Conservation (phyloP, 2,797 vertebrate genomes). For the Sparidentex hasta region DNA sequence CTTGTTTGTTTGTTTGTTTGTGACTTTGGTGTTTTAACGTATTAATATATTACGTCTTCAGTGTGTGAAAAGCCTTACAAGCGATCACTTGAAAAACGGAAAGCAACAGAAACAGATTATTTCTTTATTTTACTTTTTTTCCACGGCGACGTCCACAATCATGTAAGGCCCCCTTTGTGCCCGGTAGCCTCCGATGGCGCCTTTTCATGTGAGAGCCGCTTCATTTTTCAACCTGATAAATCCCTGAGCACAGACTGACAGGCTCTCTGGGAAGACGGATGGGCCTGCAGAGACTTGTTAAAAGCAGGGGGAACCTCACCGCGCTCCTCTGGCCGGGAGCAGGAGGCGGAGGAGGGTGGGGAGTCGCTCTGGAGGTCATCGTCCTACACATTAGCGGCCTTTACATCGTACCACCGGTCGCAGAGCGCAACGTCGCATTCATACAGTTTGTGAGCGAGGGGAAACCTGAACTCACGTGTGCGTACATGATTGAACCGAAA, state of each 20-base stretch:
- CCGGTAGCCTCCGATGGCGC: conserved; percentile 37
- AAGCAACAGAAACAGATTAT: not conserved
- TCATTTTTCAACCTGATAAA: conserved; percentile 70
- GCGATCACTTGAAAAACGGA: not conserved
- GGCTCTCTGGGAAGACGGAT: conserved; percentile 72
- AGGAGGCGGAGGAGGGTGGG: not conserved
- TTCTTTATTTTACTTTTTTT: too few relatives aligned
- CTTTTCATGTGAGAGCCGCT: conserved; percentile 54
- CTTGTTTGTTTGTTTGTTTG: too few relatives aligned
- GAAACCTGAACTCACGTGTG: conserved; percentile 41
- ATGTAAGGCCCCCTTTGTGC: conserved; percentile 8
- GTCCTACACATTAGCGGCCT: conserved; percentile 50
- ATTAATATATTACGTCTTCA: too few relatives aligned
- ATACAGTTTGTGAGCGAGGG: conserved; percentile 18
- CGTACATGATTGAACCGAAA: conserved; percentile 6
- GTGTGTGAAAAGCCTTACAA: too few relatives aligned
- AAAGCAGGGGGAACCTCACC: conserved; percentile 44
- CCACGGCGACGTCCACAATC: conserved; percentile 29
- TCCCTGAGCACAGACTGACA: conserved; percentile 70
- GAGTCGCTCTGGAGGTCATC: conserved; percentile 41
- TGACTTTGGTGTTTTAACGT: too few relatives aligned
- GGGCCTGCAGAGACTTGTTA: conserved; percentile 68
- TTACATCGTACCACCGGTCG: conserved; percentile 53
- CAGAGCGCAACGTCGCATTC: conserved; percentile 23
- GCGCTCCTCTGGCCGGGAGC: conserved; percentile 29